Conservation (phyloP, 2,113 vertebrate species). For the Progne subis region DNA sequence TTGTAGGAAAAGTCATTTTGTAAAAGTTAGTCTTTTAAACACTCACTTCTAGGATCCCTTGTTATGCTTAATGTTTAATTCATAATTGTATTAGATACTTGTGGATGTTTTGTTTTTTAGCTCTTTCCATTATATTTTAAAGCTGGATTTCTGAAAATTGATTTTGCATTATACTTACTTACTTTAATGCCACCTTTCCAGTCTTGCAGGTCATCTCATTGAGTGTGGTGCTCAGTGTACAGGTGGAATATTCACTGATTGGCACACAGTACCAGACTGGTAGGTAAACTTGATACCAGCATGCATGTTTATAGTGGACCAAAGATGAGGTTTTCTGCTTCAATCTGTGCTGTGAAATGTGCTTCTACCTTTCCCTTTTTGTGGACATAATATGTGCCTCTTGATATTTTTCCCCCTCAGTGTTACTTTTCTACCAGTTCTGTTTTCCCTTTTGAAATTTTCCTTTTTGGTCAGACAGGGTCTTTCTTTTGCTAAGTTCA, state of each 20-base stretch:
- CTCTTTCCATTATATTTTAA: background rate
- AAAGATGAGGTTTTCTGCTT: background rate
- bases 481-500: background rate
- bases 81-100: background rate
- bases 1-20: background rate
- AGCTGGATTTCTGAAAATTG: background rate
- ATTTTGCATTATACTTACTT: background rate
- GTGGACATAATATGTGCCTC: background rate
- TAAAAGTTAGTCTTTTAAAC: background rate
- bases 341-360: background rate
- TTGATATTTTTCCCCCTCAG: background rate
- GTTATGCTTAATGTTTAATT: background rate
- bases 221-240: conserved; percentile 88
- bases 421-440: background rate
- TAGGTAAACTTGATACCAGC: conserved; percentile 43
- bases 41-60: background rate
- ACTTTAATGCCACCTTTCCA: conserved; percentile 34
- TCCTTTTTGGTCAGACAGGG: background rate
- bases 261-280: conserved; percentile 84
- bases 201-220: conserved; percentile 86
- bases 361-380: background rate
- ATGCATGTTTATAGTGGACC: background rate
- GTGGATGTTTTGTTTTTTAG: background rate
- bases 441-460: background rate
- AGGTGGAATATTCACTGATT: conserved; percentile 89